Percentiles rank a stretch among this genome's conserved stretches.
phyloP scores from a whole-genome alignment of 1,140 invertebrate genomes.

The Steinernema khuongi region DNA sequence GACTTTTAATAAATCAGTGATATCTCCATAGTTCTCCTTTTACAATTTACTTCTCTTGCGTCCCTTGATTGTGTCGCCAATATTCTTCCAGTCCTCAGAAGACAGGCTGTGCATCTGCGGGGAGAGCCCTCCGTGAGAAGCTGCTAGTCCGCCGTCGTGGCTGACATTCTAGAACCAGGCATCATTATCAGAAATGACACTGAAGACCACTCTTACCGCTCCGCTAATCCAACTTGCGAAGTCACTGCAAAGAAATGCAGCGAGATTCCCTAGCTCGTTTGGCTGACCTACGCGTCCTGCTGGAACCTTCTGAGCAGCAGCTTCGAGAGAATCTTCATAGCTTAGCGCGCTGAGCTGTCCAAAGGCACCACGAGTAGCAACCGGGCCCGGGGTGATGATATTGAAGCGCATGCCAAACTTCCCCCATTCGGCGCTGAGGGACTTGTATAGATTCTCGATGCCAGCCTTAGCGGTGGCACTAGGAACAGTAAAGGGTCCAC shows the following conservation, averaged over 20 bases:
- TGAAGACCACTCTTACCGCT: constrained; percentile 17
- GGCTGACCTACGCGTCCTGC: background rate
- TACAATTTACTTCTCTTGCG: constrained; percentile 24
- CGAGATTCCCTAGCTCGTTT: constrained; percentile 7
- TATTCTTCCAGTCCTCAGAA: constrained; percentile 28
- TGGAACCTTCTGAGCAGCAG: background rate
- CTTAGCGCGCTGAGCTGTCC: background rate
- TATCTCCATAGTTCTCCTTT: no score
- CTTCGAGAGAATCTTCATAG: background rate
- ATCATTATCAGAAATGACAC: background rate
- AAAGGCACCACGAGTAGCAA: constrained; percentile 4
- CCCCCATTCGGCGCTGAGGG: constrained; percentile 64
- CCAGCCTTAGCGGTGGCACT: constrained; percentile 65
- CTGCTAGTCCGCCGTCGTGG: background rate
- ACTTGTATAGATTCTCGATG: constrained; percentile 62
- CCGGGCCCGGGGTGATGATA: constrained; percentile 63
- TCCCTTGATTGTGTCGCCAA: constrained; percentile 30
- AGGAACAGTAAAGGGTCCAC: constrained; percentile 62
- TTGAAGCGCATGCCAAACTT: constrained; percentile 65
- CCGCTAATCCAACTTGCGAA: constrained; percentile 10
- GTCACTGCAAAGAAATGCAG: constrained; percentile 8
- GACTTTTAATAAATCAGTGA: no score
- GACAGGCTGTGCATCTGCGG: constrained; percentile 24
- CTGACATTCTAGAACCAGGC: background rate
- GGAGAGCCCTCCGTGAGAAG: background rate